Conservation (phyloP, 2,113 vertebrate species). For the Forbesichthys papilliferus region DNA sequence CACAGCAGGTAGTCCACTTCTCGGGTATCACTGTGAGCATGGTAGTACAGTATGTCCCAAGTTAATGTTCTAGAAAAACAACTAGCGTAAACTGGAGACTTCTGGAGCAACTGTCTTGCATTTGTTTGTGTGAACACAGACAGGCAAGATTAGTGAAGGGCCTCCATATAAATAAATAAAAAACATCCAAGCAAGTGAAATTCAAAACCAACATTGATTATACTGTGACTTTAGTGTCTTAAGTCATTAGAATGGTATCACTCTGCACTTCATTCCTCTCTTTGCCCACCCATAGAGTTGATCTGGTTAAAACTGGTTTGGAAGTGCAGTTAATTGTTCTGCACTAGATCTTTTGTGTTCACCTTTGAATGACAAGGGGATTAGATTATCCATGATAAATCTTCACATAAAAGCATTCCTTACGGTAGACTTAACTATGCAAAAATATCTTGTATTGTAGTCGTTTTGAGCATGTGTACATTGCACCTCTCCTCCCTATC, state of each 20-base stretch:
- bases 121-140: too few relatives aligned
- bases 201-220: constrained; percentile 30
- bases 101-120: too few relatives aligned
- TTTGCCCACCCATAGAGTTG: constrained; percentile 11
- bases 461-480: background rate
- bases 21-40: constrained; percentile 28
- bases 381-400: constrained; percentile 54
- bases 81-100: too few relatives aligned
- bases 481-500: background rate
- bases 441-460: constrained; percentile 32
- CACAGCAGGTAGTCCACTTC: constrained; percentile 36
- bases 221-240: constrained; percentile 12
- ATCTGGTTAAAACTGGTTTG: constrained; percentile 56
- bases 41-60: too few relatives aligned
- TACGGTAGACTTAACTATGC: constrained; percentile 38
- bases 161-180: background rate
- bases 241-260: background rate
- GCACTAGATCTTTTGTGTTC: constrained; percentile 45
- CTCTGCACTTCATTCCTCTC: constrained; percentile 7
- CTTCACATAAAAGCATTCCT: constrained; percentile 48
- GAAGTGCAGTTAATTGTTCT: constrained; percentile 49
- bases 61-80: too few relatives aligned
- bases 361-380: constrained; percentile 53
- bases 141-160: background rate
- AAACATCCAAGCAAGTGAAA: constrained; percentile 21